Conservation (phyloP, 92 coral and sea anemone genomes). For the Zoanthus gigantus region DNA sequence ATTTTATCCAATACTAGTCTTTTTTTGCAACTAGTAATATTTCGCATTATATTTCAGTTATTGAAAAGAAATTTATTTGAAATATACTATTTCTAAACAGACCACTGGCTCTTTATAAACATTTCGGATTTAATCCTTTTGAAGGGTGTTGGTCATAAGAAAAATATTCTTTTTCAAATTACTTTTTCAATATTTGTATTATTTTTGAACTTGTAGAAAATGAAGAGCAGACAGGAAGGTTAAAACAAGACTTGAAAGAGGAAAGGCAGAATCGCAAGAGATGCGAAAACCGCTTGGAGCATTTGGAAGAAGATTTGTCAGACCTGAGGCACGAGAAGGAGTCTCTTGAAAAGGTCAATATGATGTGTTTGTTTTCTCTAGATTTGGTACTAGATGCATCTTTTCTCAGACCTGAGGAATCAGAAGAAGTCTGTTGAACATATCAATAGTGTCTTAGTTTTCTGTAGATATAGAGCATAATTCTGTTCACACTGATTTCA, state of each 20-base stretch:
- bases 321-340: conserved; percentile 94
- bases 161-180: neutral
- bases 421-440: conserved; percentile 91
- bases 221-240: conserved; percentile 71
- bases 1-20: too few relatives aligned
- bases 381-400: neutral
- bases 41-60: too few relatives aligned
- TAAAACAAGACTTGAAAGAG: conserved; percentile 82
- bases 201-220: conserved; percentile 62
- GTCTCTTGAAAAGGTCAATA: conserved; percentile 85
- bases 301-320: conserved; percentile 87
- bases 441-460: conserved; percentile 43
- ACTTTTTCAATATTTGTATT: neutral
- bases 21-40: too few relatives aligned
- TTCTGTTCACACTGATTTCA: too few relatives aligned
- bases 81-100: too few relatives aligned
- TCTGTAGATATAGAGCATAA: neutral
- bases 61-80: too few relatives aligned
- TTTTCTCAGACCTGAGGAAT: conserved; percentile 74
- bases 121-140: too few relatives aligned
- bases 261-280: conserved; percentile 92
- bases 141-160: too few relatives aligned
- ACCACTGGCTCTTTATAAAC: too few relatives aligned
- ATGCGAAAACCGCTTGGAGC: conserved; percentile 83
- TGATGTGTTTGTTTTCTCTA: neutral